phyloP scores from a whole-genome alignment of 2,113 vertebrate genomes.

The Ardeotis arabs region DNA sequence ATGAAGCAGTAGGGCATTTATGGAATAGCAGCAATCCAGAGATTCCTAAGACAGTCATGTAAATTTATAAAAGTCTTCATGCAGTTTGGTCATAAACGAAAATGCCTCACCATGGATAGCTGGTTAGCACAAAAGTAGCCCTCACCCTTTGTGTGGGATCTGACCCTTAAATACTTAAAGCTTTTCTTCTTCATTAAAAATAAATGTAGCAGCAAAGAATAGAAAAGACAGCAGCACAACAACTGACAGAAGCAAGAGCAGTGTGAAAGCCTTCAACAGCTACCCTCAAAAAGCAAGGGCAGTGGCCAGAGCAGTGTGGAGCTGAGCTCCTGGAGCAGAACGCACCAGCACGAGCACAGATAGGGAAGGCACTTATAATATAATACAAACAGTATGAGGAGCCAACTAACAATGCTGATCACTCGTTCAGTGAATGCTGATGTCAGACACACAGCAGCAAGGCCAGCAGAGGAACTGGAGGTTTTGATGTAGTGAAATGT shows the following conservation, averaged over 20 bases:
- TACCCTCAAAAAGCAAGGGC: background rate
- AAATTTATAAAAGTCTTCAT: background rate
- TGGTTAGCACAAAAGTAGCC: background rate
- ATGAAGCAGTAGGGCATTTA: background rate
- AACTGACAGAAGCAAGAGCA: background rate
- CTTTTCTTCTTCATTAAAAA: background rate
- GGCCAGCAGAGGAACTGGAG: background rate
- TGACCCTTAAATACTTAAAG: background rate
- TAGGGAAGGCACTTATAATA: background rate
- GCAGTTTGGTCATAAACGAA: background rate
- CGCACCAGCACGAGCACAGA: accelerated
- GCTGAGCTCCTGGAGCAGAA: background rate
- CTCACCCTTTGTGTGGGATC: background rate
- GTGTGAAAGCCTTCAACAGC: background rate
- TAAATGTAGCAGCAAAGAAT: background rate
- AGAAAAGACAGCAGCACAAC: background rate
- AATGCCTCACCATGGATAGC: background rate
- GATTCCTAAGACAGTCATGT: background rate
- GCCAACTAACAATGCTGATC: background rate
- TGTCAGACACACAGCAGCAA: background rate
- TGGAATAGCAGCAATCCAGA: background rate
- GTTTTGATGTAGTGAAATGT: background rate
- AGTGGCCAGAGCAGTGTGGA: background rate
- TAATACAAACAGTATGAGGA: background rate
- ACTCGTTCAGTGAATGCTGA: background rate